Evolutionary conservation across 1,140 invertebrate genomes (phyloP), one percentile per base, ranked within the genome.

Genomic region (Ips typographus): DNA sequence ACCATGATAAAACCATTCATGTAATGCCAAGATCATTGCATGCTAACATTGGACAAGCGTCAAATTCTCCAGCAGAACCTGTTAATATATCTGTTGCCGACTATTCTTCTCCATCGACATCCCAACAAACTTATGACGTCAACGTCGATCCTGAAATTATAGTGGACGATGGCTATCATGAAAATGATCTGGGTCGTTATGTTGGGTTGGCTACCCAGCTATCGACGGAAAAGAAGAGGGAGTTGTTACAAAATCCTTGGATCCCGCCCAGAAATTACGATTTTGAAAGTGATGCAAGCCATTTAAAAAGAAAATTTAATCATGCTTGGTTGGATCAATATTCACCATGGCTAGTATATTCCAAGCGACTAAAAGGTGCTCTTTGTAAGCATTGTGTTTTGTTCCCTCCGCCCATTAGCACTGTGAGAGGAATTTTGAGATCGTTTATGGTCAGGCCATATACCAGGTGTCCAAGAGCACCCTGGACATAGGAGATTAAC

Each of bases 291-390:
- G 58, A 68, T 68, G 66, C 66, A 43, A 41, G 40, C 6, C 62
- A 64, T 52, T 68, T 62, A 53, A 42, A 47, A 55, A 69, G 58
- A 47, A 69, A 69, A 63, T 63, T 69, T 62, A 69, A 63, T 63
- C 62, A 70, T 66, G n/a, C 43, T 39, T 76, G 70, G 72, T 72
- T 75, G 42, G 60, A 70, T 71, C 62, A 68, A 68, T 72, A 73
- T 68, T 5, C 72, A 43, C 70, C 74, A 47, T 77, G 73, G 73
- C 63, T 78, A 57, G 73, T 68, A n/a, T n/a, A 75, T 68, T 78
- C 74, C 64, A 68, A 53, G 41, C 40, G 65, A 56, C 66, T 76
- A 43, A 78, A 77, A 72, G 76, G 77, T 51, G 71, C 75, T 71
- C 68, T 69, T 44, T 68, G 65, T 37, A 68, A 51, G 43, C 63